Conservation (phyloP, 2,797 vertebrate species). For the Amphiprion clarkii region DNA sequence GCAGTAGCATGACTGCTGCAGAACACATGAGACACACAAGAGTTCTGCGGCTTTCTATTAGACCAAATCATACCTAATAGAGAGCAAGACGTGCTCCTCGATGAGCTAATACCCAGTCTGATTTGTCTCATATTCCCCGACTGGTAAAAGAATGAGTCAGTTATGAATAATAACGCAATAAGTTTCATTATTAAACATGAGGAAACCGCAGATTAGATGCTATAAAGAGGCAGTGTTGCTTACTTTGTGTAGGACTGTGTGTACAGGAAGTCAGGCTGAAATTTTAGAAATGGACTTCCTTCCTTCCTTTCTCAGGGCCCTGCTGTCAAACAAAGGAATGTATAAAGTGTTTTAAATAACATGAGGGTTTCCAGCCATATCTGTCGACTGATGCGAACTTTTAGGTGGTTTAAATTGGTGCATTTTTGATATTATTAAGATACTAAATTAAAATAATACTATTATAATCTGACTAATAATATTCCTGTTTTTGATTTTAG, state of each 20-base stretch:
- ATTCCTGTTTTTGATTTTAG: too few relatives aligned
- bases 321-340: not conserved
- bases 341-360: slow-evolving; percentile 5
- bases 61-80: slow-evolving; percentile 26
- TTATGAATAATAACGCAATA: slow-evolving; percentile 19
- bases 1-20: not conserved
- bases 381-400: too few relatives aligned
- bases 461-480: too few relatives aligned
- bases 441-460: too few relatives aligned
- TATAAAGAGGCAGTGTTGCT: not conserved
- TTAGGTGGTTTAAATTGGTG: too few relatives aligned
- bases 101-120: slow-evolving; percentile 7
- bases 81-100: slow-evolving; percentile 5
- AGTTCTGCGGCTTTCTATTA: not conserved
- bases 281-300: slow-evolving; percentile 19
- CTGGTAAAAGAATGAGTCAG: slow-evolving; percentile 6
- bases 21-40: not conserved
- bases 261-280: not conserved
- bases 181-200: slow-evolving; percentile 24
- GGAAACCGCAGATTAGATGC: not conserved
- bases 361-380: too few relatives aligned
- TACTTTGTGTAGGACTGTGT: not conserved
- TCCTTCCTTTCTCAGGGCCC: not conserved
- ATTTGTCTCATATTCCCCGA: slow-evolving; percentile 5
- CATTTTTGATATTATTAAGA: too few relatives aligned